Conservation (phyloP, 1,140 invertebrate genomes). For the Neoseiulus cucumeris region DNA sequence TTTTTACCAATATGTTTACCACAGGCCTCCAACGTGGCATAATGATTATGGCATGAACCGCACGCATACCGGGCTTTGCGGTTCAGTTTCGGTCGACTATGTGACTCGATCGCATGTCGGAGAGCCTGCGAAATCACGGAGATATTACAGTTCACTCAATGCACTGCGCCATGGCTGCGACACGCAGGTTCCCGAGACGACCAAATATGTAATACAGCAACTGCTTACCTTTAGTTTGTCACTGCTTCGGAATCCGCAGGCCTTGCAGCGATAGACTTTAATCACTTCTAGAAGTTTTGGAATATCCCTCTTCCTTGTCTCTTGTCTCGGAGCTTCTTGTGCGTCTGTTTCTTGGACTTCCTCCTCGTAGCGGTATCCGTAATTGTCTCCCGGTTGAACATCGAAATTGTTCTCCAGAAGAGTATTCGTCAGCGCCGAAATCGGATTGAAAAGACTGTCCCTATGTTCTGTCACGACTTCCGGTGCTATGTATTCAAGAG, state of each 20-base stretch:
- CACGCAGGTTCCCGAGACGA: background rate
- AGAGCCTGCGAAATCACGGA: background rate
- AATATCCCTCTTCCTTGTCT: background rate
- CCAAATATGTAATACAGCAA: background rate
- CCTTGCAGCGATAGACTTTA: background rate
- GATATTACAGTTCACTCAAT: no score
- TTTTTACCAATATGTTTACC: background rate
- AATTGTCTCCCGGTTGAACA: background rate
- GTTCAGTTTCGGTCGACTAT: conserved; percentile 3
- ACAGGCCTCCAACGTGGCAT: background rate
- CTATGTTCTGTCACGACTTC: background rate
- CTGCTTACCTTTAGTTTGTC: background rate
- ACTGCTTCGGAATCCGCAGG: background rate
- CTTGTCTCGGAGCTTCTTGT: background rate
- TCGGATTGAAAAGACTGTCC: conserved; percentile 1
- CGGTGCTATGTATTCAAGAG: conserved; percentile 1
- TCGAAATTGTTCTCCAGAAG: conserved; percentile 4
- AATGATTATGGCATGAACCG: background rate
- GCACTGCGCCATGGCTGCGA: background rate
- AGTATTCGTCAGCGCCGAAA: background rate
- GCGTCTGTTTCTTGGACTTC: background rate
- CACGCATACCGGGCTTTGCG: background rate
- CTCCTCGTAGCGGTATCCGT: no score
- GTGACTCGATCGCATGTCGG: conserved; percentile 1
- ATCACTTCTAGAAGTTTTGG: background rate